phyloP scores from a whole-genome alignment of 2,888 invertebrate species.

The Amiota mariae region DNA sequence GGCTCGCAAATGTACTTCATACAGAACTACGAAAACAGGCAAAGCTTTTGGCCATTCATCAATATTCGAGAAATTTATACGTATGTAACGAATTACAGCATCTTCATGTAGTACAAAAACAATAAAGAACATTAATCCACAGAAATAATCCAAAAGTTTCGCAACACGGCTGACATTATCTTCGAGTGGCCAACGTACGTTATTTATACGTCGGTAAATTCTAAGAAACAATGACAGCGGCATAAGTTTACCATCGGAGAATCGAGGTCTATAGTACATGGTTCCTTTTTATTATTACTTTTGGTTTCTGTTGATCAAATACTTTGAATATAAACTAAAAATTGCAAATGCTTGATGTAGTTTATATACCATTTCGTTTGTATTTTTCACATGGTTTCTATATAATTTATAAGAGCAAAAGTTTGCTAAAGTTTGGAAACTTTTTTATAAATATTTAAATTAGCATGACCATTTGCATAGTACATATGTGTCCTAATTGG shows the following conservation, averaged over 20 bases:
- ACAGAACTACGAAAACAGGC: slow-evolving; percentile 59
- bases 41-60: slow-evolving; percentile 57
- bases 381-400: slow-evolving; percentile 36
- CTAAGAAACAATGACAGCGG: no score
- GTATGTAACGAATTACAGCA: slow-evolving; percentile 56
- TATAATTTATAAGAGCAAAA: no score
- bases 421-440: no score
- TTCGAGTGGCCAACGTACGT: slow-evolving; percentile 63
- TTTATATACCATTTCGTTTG: slow-evolving; percentile 18
- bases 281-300: no score
- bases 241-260: no score
- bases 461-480: no score
- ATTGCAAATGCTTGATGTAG: no score
- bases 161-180: slow-evolving; percentile 38
- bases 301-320: no score
- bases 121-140: slow-evolving; percentile 32
- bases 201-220: slow-evolving; percentile 40
- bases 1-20: slow-evolving; percentile 57
- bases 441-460: no score
- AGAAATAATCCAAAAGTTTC: slow-evolving; percentile 40
- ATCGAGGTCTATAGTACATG: no score
- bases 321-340: no score
- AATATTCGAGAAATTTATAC: slow-evolving; percentile 44
- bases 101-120: slow-evolving; percentile 55
- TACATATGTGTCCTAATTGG: no score